A percentile compares a stretch with the other conserved stretches of the same genome.
Conservation (phyloP, 1,140 invertebrate genomes). For the Tribolium castaneum region DNA sequence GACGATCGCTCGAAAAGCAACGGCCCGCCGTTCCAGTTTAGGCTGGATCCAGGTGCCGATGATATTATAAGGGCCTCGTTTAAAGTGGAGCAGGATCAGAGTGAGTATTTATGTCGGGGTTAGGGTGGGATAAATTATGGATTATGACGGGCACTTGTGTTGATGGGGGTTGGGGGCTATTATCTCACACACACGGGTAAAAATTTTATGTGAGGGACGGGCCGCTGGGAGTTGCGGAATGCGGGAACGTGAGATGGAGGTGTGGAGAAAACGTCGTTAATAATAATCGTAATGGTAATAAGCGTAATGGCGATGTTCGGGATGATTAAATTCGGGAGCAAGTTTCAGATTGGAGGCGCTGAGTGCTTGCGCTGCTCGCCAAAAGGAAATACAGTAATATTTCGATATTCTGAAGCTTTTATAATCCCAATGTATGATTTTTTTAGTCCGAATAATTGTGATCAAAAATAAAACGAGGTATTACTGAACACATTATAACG, state of each 20-base stretch:
- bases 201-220: constrained; percentile 1
- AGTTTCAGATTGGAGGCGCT: neutral
- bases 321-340: neutral
- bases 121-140: constrained; percentile 3
- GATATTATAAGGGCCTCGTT: constrained; percentile 92
- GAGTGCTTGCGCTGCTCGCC: too few relatives aligned
- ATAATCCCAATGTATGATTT: too few relatives aligned
- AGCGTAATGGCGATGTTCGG: neutral
- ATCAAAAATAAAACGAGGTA: too few relatives aligned
- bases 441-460: too few relatives aligned
- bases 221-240: neutral
- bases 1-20: constrained; percentile 94
- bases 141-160: constrained; percentile 26
- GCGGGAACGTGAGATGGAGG: neutral
- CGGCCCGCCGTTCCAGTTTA: constrained; percentile 94
- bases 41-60: constrained; percentile 91
- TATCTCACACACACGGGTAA: constrained; percentile 1
- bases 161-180: neutral
- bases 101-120: constrained; percentile 67
- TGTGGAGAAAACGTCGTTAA: neutral
- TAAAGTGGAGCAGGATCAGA: constrained; percentile 94
- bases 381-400: too few relatives aligned
- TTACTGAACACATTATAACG: too few relatives aligned
- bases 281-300: neutral
- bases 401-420: too few relatives aligned